These are phyloP conservation scores for Anoplolepis gracilipes DNA, from an alignment of 1,140 invertebrate genomes.

Conservation along the genomic window DNA sequence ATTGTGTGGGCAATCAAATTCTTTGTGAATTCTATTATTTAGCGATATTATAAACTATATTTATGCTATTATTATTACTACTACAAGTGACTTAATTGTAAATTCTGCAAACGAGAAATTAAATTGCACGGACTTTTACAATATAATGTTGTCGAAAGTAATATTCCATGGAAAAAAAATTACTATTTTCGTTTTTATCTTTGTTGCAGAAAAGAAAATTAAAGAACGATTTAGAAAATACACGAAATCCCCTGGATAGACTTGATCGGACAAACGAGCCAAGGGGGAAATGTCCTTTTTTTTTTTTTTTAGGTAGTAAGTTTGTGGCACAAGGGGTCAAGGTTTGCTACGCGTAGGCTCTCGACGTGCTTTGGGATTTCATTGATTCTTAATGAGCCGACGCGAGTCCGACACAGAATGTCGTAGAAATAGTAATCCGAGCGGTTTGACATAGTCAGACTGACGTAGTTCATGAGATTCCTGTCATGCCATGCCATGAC, in stretches of 20 bases:
- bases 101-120: neutral
- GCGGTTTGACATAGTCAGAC: slow-evolving; percentile 63
- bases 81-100: neutral
- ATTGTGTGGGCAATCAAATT: neutral
- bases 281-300: slow-evolving; percentile 7
- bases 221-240: slow-evolving; percentile 26
- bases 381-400: slow-evolving; percentile 74
- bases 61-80: too few relatives aligned
- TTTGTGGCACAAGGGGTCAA: slow-evolving; percentile 44
- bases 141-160: neutral
- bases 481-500: slow-evolving; percentile 56
- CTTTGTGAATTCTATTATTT: neutral
- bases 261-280: neutral
- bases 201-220: slow-evolving; percentile 29
- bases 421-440: slow-evolving; percentile 65
- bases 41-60: neutral
- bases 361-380: slow-evolving; percentile 59
- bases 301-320: slow-evolving; percentile 42
- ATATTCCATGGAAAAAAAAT: neutral
- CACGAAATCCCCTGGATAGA: neutral
- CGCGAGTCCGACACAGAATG: slow-evolving; percentile 66
- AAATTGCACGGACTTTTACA: neutral
- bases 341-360: slow-evolving; percentile 30
- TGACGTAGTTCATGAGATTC: slow-evolving; percentile 68
- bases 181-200: neutral